Evolutionary conservation across 2,797 vertebrate species (phyloP), one percentile per base, ranked within the genome.

Genomic region (Leucoraja ocellata): DNA sequence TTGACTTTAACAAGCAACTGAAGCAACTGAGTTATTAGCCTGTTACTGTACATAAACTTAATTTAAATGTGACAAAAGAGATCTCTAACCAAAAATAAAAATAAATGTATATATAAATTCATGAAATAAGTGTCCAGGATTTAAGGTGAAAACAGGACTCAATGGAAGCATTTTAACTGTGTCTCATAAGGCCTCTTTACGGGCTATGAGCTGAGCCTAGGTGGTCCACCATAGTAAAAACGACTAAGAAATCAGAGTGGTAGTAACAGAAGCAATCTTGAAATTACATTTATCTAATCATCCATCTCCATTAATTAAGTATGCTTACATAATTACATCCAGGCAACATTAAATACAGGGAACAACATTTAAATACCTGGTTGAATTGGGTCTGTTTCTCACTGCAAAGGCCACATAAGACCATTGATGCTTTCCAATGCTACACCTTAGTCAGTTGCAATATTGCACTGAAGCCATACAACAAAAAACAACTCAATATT

Each of bases 1-100:
- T 97, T 96, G 97, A 97, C 97, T 97, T 97, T 97, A 97, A 97
- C 97, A 97, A 97, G 97, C 95, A 95, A 97, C 97, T 96, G 95
- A 96, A 97, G 97, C 97, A 97, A 96, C 96, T 96, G 96, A 96
- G 95, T 97, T 97, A 97, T 97, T 97, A 97, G 96, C 96, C 96
- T 96, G 96, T 96, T 96, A 96, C 96, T 96, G 96, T 95, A 96
- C 93, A 96, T 96, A 96, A 97, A 97, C 96, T 97, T 96, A 94
- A 95, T 96, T 96, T 96, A 95, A 95, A 95, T 96, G 95, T 96
- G 96, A 96, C 96, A 96, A 96, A 96, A 92, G 46, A 92, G 14
- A 96, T 95, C 96, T 94, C 94, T 94, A 94, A 94, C 4, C 94
- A 95, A 96, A 95, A 94, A 95, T 95, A 54, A 0, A 93, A 79